Evolutionary conservation across 2,888 invertebrate species (phyloP).

Genomic region (Pedicia rivosa): DNA sequence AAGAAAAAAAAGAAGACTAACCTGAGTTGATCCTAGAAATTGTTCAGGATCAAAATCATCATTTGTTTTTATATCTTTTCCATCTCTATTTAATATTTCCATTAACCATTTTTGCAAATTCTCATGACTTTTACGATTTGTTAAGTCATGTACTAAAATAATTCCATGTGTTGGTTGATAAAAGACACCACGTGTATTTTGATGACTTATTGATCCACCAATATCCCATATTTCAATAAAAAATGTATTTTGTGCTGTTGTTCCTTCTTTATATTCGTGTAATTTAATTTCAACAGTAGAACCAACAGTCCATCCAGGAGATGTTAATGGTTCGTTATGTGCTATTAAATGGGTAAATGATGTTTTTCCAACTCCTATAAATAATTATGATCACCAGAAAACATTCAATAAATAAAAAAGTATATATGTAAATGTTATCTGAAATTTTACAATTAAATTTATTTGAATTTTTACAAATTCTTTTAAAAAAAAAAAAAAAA

Average conservation of each 20-base stretch:
- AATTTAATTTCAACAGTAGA: slow-evolving; percentile 91
- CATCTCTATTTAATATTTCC: slow-evolving; percentile 70
- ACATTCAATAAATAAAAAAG: too few species aligned
- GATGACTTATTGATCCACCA: slow-evolving; percentile 86
- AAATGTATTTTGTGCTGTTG: slow-evolving; percentile 75
- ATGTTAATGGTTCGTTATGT: slow-evolving; percentile 66
- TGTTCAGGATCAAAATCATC: slow-evolving; percentile 68
- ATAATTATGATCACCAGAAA: too few species aligned
- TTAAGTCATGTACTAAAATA: slow-evolving; percentile 91
- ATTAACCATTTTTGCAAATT: slow-evolving; percentile 87
- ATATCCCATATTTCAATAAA: slow-evolving; percentile 96
- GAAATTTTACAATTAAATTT: too few species aligned
- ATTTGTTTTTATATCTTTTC: slow-evolving; percentile 26
- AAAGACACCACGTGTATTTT: slow-evolving; percentile 85
- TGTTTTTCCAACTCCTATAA: slow-evolving; percentile 88
- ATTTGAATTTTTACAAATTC: too few species aligned
- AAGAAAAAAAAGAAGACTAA: slow-evolving; percentile 15
- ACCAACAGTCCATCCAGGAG: slow-evolving; percentile 92
- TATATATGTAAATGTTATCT: too few species aligned
- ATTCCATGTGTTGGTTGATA: slow-evolving; percentile 91
- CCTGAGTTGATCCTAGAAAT: slow-evolving; percentile 66
- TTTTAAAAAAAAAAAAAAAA: too few species aligned
- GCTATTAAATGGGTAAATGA: slow-evolving; percentile 85
- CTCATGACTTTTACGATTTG: slow-evolving; percentile 88
- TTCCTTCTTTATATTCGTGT: slow-evolving; percentile 89